Base-by-base conservation (phyloP, 2,888 invertebrate genomes). In the Nasonovia ribisnigri region DNA sequence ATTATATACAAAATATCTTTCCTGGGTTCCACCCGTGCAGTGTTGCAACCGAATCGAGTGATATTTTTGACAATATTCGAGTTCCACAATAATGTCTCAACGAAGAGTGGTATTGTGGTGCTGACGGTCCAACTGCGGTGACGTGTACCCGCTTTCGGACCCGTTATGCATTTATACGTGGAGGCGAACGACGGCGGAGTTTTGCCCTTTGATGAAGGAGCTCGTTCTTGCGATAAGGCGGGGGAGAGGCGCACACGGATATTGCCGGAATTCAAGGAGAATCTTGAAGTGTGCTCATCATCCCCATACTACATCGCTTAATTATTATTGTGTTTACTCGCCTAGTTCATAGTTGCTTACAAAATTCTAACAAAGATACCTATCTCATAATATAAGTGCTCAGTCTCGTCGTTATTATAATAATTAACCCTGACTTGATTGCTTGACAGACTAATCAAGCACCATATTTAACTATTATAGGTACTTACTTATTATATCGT, bases 1-100 rank as follows among this genome's bases (percentile, higher is more conserved):
- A 88, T 88, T 88, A 88, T 24, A 88, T 54, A 46, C 88, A 36
- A 88, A 88, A 42, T 88, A 51, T 36, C 36, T 88, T 42, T 88
- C 42, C 24, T 51, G 11, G 11, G 36, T 36, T 36, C 77, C 6
- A 46, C 24, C 13, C 54, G 42, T 13, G 6, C 13, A 1, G n/a
- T n/a, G n/a, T 13, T n/a, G 29, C n/a, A 36, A 77, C 36, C 36
- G 36, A 20, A 11, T 60, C 5, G 36, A 77, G 20, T 77, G 20
- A 36, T 26, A 26, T 29, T 26, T 88, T 88, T 24, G n/a, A 51
- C 51, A 88, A 88, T 10, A 24, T 88, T 88, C 51, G 43, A 5
- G n/a, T n/a, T 67, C n/a, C 3, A 16, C 24, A n/a, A 6, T 20
- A 54, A 8, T 20, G 13, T 43, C 46, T 86, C 29, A 36, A n/a